A percentile compares a stretch with the other conserved stretches of the same genome.
These are phyloP conservation scores for Cryptus viduatorius DNA, from an alignment of 2,888 invertebrate species.

Conservation along the genomic window DNA sequence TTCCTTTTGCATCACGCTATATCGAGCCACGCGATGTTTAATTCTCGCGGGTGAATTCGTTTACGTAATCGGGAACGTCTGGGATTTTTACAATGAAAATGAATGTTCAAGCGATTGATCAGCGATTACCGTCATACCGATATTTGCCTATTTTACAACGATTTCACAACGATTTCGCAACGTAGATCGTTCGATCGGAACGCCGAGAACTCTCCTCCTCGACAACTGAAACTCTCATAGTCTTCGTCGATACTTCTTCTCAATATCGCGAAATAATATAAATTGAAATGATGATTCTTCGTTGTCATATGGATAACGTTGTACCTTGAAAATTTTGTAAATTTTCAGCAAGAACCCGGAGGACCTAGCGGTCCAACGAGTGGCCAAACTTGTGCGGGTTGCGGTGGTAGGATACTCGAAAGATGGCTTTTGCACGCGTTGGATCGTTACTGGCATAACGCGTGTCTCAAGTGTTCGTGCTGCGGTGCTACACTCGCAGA, in stretches of 20 bases:
- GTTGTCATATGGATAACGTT: not conserved
- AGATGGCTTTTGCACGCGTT: slow-evolving; percentile 96
- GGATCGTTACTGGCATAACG: slow-evolving; percentile 98
- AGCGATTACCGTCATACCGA: slow-evolving; percentile 37
- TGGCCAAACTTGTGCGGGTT: slow-evolving; percentile 95
- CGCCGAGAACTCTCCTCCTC: slow-evolving; percentile 11
- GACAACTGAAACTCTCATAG: slow-evolving; percentile 3
- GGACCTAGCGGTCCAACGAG: slow-evolving; percentile 81
- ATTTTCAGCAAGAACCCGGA: slow-evolving; percentile 82
- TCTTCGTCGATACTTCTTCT: slow-evolving; percentile 4
- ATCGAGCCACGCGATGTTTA: slow-evolving; percentile 16
- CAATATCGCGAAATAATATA: not conserved
- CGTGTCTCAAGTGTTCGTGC: slow-evolving; percentile 96
- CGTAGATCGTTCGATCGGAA: not conserved
- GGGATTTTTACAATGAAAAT: slow-evolving; percentile 32
- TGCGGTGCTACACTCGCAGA: slow-evolving; percentile 96
- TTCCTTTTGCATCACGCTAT: slow-evolving; percentile 34
- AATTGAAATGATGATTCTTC: not conserved
- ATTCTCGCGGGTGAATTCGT: slow-evolving; percentile 14
- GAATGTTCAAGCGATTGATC: slow-evolving; percentile 22
- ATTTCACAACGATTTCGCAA: slow-evolving; percentile 34
- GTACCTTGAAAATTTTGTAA: slow-evolving; percentile 54
- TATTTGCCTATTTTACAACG: slow-evolving; percentile 11
- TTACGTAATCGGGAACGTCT: slow-evolving; percentile 26
- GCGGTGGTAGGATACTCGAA: slow-evolving; percentile 96